phyloP scores from a whole-genome alignment of 2,797 vertebrate genomes.

The Phataginus tricuspis region DNA sequence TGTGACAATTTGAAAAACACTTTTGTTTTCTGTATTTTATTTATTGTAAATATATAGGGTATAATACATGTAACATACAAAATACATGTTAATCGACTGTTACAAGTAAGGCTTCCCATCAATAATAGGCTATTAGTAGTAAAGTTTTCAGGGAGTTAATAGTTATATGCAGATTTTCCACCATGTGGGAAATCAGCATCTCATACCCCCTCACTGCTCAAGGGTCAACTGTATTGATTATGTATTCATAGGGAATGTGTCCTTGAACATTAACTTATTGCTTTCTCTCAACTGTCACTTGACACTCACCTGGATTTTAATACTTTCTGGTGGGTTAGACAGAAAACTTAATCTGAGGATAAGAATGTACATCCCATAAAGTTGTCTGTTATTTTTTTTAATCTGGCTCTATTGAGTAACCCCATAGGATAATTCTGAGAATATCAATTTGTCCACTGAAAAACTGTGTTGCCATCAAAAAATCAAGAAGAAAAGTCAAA shows the following conservation, averaged over 20 bases:
- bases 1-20: too few relatives aligned
- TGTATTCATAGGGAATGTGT: background rate
- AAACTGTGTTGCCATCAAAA: slow-evolving; percentile 47
- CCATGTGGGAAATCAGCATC: too few relatives aligned
- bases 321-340: background rate
- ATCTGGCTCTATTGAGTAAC: background rate
- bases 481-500: background rate
- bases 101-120: too few relatives aligned
- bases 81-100: too few relatives aligned
- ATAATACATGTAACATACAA: too few relatives aligned
- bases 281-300: background rate
- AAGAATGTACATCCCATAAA: background rate
- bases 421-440: background rate
- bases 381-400: background rate
- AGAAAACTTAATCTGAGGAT: background rate
- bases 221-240: background rate
- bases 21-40: too few relatives aligned
- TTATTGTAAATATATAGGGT: too few relatives aligned
- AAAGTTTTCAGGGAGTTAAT: too few relatives aligned
- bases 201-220: too few relatives aligned
- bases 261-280: background rate
- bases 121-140: too few relatives aligned
- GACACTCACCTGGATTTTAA: background rate
- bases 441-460: slow-evolving; percentile 7
- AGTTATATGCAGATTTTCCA: too few relatives aligned